Evolutionary conservation across 2,113 vertebrate species (phyloP).

Genomic region (Mola mola): DNA sequence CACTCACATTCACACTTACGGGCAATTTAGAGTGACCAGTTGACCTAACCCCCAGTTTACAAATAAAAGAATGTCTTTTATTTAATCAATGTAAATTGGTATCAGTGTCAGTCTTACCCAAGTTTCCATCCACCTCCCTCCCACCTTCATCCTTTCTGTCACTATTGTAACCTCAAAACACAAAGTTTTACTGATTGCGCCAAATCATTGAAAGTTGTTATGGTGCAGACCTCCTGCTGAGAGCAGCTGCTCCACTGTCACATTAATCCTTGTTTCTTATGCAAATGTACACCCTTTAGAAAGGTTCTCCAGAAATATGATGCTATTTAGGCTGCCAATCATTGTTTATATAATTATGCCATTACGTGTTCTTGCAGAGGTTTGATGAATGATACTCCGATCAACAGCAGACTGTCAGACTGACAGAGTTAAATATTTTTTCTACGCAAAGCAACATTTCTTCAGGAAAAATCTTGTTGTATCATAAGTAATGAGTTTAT

Average conservation of each 20-base stretch:
- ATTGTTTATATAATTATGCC: slow-evolving; percentile 75
- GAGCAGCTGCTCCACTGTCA: slow-evolving; percentile 80
- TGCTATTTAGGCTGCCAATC: slow-evolving; percentile 82
- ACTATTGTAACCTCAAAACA: slow-evolving; percentile 63
- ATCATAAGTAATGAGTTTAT: slow-evolving; percentile 7
- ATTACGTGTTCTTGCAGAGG: slow-evolving; percentile 48
- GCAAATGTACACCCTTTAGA: slow-evolving; percentile 80
- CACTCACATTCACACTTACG: too few species aligned
- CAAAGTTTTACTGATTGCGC: slow-evolving; percentile 79
- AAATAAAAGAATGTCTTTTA: too few species aligned
- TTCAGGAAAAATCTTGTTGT: background rate
- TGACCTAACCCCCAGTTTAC: too few species aligned
- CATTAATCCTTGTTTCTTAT: slow-evolving; percentile 79
- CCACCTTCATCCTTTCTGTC: slow-evolving; percentile 34
- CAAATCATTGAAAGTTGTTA: slow-evolving; percentile 79
- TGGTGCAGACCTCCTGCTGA: slow-evolving; percentile 62
- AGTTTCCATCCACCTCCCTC: slow-evolving; percentile 13
- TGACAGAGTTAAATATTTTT: slow-evolving; percentile 37
- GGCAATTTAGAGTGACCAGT: too few species aligned
- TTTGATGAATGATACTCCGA: slow-evolving; percentile 66
- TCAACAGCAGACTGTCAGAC: slow-evolving; percentile 31
- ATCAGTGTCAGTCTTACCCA: slow-evolving; percentile 2
- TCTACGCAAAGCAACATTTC: slow-evolving; percentile 37
- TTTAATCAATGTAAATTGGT: background rate
- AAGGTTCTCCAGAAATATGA: slow-evolving; percentile 79